Evolutionary conservation across 23 tunicate species (phyloP).

Genomic region (Styela clava): DNA sequence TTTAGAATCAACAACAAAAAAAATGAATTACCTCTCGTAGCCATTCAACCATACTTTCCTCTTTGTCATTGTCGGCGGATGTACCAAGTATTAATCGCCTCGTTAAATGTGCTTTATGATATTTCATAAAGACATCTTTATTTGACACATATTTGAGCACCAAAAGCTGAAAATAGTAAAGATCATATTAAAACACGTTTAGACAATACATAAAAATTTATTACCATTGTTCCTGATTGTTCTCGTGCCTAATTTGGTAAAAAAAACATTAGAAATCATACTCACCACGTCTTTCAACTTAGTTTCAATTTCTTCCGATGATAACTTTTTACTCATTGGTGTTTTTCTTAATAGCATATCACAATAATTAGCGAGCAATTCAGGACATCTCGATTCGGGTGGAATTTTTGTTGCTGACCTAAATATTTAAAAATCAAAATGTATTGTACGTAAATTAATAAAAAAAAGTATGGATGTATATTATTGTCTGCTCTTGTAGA

Average conservation of each 20-base stretch:
- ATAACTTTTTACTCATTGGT: conserved; percentile 63
- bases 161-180: conserved; percentile 44
- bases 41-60: conserved; percentile 85
- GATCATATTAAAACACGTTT: too few species aligned
- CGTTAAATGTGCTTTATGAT: conserved; percentile 88
- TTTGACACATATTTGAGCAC: conserved; percentile 78
- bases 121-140: conserved; percentile 88
- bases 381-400: conserved; percentile 92
- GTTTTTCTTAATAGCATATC: conserved; percentile 86
- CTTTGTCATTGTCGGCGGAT: conserved; percentile 79
- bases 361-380: conserved; percentile 82
- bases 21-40: conserved; percentile 53
- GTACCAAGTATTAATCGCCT: conserved; percentile 77
- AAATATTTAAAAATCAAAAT: background rate
- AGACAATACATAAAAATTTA: too few species aligned
- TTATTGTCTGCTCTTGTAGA: too few species aligned
- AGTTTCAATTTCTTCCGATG: conserved; percentile 67
- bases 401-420: conserved; percentile 69
- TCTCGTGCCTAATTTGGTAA: too few species aligned
- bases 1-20: too few species aligned
- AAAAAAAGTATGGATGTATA: too few species aligned
- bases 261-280: too few species aligned
- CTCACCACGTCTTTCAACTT: conserved; percentile 73
- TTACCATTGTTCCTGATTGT: too few species aligned
- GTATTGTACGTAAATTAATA: too few species aligned